Evolutionary conservation across 1,140 invertebrate species (phyloP).

Genomic region (Phthorimaea operculella): DNA sequence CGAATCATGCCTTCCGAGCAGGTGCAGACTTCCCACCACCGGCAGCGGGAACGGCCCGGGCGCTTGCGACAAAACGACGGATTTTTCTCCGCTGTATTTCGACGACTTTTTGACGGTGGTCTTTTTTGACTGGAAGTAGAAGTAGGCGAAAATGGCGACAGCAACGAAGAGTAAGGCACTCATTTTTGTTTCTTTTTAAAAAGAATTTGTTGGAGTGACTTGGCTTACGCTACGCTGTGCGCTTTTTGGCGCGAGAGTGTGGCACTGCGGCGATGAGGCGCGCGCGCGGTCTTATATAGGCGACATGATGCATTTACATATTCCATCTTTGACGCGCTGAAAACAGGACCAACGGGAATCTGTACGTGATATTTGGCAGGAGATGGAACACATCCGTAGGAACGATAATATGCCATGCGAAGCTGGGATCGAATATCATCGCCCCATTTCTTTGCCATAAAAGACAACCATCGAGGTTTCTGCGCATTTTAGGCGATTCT

Average conservation of each 20-base stretch:
- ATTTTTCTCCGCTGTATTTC: conserved; percentile 29
- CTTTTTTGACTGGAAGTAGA: conserved; percentile 33
- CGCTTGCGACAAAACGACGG: conserved; percentile 38
- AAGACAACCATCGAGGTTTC: no score
- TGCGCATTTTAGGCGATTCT: no score
- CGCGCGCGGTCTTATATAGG: not conserved
- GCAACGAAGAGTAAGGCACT: conserved; percentile 49
- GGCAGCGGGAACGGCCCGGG: conserved; percentile 76
- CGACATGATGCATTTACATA: conserved; percentile 5
- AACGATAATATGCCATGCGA: no score
- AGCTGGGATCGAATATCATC: no score
- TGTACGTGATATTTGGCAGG: no score
- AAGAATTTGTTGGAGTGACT: conserved; percentile 49
- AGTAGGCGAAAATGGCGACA: conserved; percentile 37
- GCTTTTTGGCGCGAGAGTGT: conserved; percentile 41
- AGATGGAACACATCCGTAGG: no score
- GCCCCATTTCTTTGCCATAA: no score
- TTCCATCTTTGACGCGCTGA: not conserved
- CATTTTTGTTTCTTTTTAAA: conserved; percentile 46
- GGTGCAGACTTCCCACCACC: conserved; percentile 77
- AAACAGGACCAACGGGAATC: no score
- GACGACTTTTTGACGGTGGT: conserved; percentile 26
- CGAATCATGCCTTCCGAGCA: conserved; percentile 72
- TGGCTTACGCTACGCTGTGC: conserved; percentile 8
- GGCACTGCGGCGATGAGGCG: conserved; percentile 32